Evolutionary conservation across 2,113 vertebrate species (phyloP), one percentile per base, ranked within the genome.

Genomic region (Eulemur macaco): DNA sequence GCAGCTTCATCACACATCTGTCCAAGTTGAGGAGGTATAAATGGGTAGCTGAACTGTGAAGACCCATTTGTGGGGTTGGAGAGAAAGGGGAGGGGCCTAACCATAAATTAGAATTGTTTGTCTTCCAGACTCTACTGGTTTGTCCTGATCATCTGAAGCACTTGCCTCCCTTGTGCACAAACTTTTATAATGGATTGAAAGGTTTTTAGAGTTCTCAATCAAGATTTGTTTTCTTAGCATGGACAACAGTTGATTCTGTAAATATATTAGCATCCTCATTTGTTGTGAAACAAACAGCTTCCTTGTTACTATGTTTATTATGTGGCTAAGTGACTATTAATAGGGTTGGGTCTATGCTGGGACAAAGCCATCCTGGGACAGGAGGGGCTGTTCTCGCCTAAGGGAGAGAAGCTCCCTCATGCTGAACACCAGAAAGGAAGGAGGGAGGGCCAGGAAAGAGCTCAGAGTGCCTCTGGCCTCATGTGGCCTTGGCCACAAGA

Each of bases 381-480:
- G 21, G 73, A 63, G 15, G 1, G 1, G 11, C 27, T 92, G 23
- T 27, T 73, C 39, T 83, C 6, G 11, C 56, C 58, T 31, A 5
- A 15, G n/a, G 50, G 27, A 71, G 34, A 69, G 54, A 4, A 34
- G 6, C 29, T 5, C 56, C 80, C 15, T 76, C 58, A 20, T 4
- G 18, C 4, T 27, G 3, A 86, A 74, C 7, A 34, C 42, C 34
- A n/a, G 56, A 12, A 76, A 94, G 29, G 89, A 88, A 94, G 69
- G 73, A 94, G 96, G 71, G 52, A 21, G 60, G 47, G 85, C 76
- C 88, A 90, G 96, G 42, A 27, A 23, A 25, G 45, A 58, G 34
- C 18, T 89, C 39, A 31, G 50, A 54, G 34, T 52, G 25, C 27
- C n/a, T 29, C 64, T n/a, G 52, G 29, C 42, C 12, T 63, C 54